A percentile compares a stretch with the other conserved stretches of the same genome.
phyloP scores from a whole-genome alignment of 2,888 invertebrate genomes.

The Machimus rusticus region DNA sequence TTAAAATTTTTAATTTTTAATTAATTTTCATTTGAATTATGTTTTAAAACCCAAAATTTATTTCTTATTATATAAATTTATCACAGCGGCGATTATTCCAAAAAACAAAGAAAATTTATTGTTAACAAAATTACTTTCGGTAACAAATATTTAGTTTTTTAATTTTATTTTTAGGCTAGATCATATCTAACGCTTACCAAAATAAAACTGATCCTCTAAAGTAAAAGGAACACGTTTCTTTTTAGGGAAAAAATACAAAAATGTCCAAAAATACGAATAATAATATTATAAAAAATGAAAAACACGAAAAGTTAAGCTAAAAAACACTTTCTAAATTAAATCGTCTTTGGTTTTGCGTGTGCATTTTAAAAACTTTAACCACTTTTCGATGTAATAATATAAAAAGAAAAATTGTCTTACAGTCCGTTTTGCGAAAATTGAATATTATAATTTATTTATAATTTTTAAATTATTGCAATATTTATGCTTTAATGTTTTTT shows the following conservation, averaged over 20 bases:
- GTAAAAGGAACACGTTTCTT: background rate
- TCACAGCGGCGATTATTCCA: constrained; percentile 18
- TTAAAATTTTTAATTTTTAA: background rate
- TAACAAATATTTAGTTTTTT: background rate
- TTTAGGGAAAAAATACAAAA: background rate
- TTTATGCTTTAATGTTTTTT: background rate
- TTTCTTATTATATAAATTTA: background rate
- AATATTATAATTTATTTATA: background rate
- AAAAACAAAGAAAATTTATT: background rate
- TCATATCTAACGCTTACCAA: background rate
- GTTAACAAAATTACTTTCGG: background rate
- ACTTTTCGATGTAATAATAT: too few species aligned
- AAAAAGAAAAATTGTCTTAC: too few species aligned
- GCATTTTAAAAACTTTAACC: background rate
- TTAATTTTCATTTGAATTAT: background rate
- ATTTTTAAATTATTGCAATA: background rate
- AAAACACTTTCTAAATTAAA: background rate
- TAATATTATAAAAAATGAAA: background rate
- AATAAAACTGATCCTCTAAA: background rate
- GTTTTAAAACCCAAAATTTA: background rate
- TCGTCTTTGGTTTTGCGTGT: background rate
- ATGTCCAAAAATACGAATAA: background rate
- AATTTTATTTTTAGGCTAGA: background rate
- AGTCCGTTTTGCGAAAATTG: background rate
- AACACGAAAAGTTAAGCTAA: background rate